Evolutionary conservation across 2,888 invertebrate genomes (phyloP), one percentile per base, ranked within the genome.

Genomic region (Heteromurus nitidus): DNA sequence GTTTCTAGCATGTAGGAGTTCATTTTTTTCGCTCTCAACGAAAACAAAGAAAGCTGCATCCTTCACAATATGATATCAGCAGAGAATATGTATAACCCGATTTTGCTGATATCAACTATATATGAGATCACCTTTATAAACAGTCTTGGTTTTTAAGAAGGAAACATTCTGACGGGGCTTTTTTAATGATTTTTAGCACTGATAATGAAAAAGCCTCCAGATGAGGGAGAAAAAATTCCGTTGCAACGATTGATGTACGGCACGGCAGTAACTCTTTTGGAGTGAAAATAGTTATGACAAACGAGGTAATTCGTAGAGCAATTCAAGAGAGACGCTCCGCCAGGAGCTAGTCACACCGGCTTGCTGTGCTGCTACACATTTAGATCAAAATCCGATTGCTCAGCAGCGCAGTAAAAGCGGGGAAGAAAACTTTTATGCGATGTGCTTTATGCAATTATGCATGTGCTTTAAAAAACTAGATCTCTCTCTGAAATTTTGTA

Each of bases 291-390:
- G 30, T 30, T 7, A 11, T 47, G n/a, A 47, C 67, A 30, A 68
- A 69, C 69, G 44, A 69, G 53, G 69, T 69, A 55, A 69, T 53
- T 69, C 28, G 31, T 28, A 30, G 31, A 36, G 30, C 47, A 69
- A 50, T 69, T 31, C 22, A 30, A 16, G 18, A 50, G 36, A 69
- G 58, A 18, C 58, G 44, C n/a, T 44, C 58, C 60, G 70, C 58
- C 70, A 70, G 70, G 11, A 70, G 70, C 70, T 58, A 70, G 36
- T 70, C 70, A 58, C 55, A 58, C 70, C 58, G 24, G 36, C 70
- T 55, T n/a, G 5, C 7, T 11, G 24, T n/a, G n/a, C n/a, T n/a
- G n/a, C n/a, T n/a, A n/a, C 65, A 44, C 44, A 65, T 65, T 60
- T 58, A 42, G 60, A 58, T 70, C 60, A 24, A 1, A 58, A 60